Base-by-base conservation (phyloP, 2,113 vertebrate genomes). In the Leucopternis melanops region DNA sequence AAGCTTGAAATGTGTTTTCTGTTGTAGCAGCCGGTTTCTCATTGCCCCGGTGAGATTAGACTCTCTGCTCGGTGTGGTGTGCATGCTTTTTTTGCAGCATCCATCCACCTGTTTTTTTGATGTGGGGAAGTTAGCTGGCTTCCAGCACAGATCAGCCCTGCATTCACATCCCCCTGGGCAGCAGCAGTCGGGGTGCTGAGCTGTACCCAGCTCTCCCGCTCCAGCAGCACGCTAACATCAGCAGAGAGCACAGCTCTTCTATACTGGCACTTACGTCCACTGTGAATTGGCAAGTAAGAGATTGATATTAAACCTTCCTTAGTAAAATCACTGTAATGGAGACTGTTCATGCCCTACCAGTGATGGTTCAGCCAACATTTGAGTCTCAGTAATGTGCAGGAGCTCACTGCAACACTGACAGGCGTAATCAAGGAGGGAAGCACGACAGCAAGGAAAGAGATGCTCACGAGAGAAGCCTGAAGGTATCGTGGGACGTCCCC, bases 401-500 rank as follows among this genome's bases (percentile, higher is more conserved):
- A 36, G 52, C 67, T 72, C 31, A 26, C 10, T 2, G 11, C 31
- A 32, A 32, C 25, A 7, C 17, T 7, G 17, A 72, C n/a, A 26
- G 34, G n/a, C 1, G 2, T 20, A 19, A 62, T 11, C 31, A 49
- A 0, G 4, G 75, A 54, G 61, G 31, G 75, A 84, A 18, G 42
- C 32, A 13, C 1, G 34, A 34, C 40, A 14, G 27, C 26, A 49
- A 2, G n/a, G 31, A 17, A 59, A 59, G 49, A 69, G 67, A 61
- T 34, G 80, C 26, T 80, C 11, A 17, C 0, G 32, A 32, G 47
- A 81, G 42, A 36, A 40, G 31, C 38, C 25, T 10, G 5, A 40
- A 73, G 23, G 23, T 31, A 31, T 10, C 5, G 4, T 1, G 1
- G 36, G 62, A 32, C 2, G 0, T 11, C 50, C 22, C 36, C 23